Evolutionary conservation across 2,888 invertebrate species (phyloP), one percentile per base, ranked within the genome.

Genomic region (Chirona hameri): DNA sequence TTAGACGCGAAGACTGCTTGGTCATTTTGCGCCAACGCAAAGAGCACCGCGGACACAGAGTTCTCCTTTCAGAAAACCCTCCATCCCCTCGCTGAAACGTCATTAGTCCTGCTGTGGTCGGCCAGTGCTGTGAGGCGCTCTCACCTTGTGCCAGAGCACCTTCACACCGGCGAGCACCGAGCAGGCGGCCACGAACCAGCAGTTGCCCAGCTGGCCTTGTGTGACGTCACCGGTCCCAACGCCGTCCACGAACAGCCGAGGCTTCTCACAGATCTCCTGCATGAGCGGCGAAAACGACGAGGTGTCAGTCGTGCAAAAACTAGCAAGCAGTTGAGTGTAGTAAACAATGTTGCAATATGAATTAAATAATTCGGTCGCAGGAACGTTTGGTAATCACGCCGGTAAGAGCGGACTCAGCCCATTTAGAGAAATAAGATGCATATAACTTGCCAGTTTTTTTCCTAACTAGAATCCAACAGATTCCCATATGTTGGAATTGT

Each of bases 141-240:
- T 84, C 85, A 91, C 91, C 88, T 90, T 90, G 85, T 89, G 87
- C 88, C 90, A 90, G 24, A 91, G 87, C 85, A 89, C 89, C 84
- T 89, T 89, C 84, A 91, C 89, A 82, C 90, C 89, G 10, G 91
- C 90, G 15, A 92, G 87, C 79, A 91, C 90, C 12, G 91, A 90
- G 85, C 90, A 90, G 0, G 92, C 91, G 15, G 91, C 91, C 24
- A 92, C 91, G 86, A 91, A 91, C 91, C 92, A 91, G 84, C 91
- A 91, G 87, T 91, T 91, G 81, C 91, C 91, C 31, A 91, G 86
- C 82, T 88, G 88, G 15, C 91, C 91, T 85, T 91, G 90, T 46
- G 88, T 87, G 14, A 91, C 89, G 86, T 90, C 90, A 81, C 89
- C 88, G 24, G 89, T 87, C 84, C 88, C 89, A 7, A 89, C 88